Evolutionary conservation across 2,113 vertebrate species (phyloP).

Genomic region (Eudorcas thomsonii): DNA sequence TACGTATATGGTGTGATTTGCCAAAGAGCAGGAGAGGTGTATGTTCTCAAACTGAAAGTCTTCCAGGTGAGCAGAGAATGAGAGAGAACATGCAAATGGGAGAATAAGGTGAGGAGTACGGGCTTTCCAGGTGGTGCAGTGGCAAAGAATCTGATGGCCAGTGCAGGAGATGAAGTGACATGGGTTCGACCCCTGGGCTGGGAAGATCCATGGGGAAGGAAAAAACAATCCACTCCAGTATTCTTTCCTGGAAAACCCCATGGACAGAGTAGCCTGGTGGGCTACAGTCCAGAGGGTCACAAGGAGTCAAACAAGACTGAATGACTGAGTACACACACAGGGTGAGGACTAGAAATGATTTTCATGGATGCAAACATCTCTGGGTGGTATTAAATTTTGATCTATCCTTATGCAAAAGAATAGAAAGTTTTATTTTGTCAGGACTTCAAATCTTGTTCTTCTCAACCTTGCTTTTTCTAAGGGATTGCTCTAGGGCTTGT

Average conservation of each 20-base stretch:
- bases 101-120: background rate
- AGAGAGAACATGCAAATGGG: background rate
- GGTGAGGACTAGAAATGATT: background rate
- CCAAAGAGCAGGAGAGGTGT: background rate
- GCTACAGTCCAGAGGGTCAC: background rate
- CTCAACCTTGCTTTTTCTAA: background rate
- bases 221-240: background rate
- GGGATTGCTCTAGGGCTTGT: background rate
- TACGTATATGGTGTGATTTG: background rate
- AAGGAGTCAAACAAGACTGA: background rate
- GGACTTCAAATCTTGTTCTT: background rate
- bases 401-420: background rate
- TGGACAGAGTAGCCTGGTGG: background rate
- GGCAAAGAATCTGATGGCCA: background rate
- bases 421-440: background rate
- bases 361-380: background rate
- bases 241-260: background rate
- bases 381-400: background rate
- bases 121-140: background rate
- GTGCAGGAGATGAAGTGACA: background rate
- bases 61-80: background rate
- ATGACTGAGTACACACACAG: background rate
- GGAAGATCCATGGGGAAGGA: background rate
- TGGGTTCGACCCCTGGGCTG: background rate
- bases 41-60: background rate